Evolutionary conservation across 2,797 vertebrate genomes (phyloP).

Genomic region (Rhinella marina): DNA sequence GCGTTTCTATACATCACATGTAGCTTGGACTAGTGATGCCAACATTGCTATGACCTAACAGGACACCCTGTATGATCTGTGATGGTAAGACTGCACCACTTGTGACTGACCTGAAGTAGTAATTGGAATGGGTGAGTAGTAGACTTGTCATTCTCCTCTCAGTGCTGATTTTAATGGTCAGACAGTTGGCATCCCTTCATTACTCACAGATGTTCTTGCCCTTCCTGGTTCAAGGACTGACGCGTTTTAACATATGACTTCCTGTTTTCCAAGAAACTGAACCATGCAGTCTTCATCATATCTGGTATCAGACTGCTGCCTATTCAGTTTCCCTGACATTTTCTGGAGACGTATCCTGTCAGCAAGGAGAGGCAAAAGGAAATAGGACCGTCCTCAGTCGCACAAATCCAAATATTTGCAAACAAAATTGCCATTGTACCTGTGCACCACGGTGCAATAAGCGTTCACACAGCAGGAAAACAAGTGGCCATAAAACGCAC

Average conservation of each 20-base stretch:
- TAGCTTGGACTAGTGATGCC: too few relatives aligned
- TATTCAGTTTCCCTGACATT: neutral
- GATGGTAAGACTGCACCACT: neutral
- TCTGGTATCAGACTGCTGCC: too few relatives aligned
- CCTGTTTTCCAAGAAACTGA: constrained; percentile 38
- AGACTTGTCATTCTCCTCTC: neutral
- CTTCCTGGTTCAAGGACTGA: constrained; percentile 22
- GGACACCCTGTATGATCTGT: neutral
- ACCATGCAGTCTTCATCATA: neutral
- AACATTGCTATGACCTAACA: neutral
- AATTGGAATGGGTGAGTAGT: neutral
- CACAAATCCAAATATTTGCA: neutral
- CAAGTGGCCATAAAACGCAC: neutral
- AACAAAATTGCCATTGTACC: neutral
- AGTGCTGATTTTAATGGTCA: neutral
- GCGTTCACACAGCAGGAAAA: neutral
- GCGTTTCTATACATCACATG: too few relatives aligned
- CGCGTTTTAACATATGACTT: constrained; percentile 10
- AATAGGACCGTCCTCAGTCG: neutral
- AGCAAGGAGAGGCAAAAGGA: neutral
- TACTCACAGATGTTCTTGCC: constrained; percentile 6
- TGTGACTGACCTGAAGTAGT: neutral
- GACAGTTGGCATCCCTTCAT: neutral
- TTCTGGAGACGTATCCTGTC: constrained; percentile 2
- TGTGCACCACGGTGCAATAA: neutral